Evolutionary conservation across 2,113 vertebrate genomes (phyloP).

Genomic region (Tragelaphus imberbis): DNA sequence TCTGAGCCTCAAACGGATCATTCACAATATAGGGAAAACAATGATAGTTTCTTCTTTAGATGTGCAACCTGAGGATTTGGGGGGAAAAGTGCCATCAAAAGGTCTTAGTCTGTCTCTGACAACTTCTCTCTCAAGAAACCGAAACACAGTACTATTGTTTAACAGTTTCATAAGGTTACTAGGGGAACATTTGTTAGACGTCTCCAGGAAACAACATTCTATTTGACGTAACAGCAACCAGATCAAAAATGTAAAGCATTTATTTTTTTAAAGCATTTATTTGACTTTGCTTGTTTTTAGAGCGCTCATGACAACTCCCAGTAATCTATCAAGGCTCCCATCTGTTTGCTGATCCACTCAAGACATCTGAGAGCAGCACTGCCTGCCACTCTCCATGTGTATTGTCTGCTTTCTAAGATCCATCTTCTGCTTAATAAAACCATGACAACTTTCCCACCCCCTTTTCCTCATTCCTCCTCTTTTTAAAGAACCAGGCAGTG

Average conservation of each 20-base stretch:
- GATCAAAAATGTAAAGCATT: neutral
- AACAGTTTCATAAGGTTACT: neutral
- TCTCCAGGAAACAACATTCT: neutral
- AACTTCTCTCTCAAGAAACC: neutral
- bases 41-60: neutral
- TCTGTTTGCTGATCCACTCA: neutral
- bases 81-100: neutral
- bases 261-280: neutral
- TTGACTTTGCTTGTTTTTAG: neutral
- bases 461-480: neutral
- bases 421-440: neutral
- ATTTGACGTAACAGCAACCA: neutral
- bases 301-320: neutral
- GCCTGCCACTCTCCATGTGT: fast-evolving
- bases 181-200: neutral
- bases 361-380: fast-evolving
- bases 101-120: neutral
- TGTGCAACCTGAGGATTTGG: neutral
- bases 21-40: neutral
- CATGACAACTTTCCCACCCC: neutral
- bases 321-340: neutral
- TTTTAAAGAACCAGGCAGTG: neutral
- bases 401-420: neutral
- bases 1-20: neutral
- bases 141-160: neutral